Base-by-base conservation (phyloP, 2,888 invertebrate species). In the Gasteruption jaculator region DNA sequence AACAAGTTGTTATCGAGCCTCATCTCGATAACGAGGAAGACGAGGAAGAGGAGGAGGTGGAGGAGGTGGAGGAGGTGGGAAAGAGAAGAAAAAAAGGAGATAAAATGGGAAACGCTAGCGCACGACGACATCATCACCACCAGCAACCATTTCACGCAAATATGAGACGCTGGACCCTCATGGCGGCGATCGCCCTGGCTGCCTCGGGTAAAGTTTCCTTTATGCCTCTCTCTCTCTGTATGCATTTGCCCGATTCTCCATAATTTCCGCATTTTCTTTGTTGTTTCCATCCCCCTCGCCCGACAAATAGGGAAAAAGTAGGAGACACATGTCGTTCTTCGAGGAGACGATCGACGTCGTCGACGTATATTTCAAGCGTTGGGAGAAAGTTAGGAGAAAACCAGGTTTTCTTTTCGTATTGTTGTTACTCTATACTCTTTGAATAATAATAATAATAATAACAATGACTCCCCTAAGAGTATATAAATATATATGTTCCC, bases 131-230 rank as follows among this genome's bases (percentile, higher is more conserved):
- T n/a, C n/a, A n/a, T n/a, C n/a, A n/a, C n/a, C n/a, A n/a, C n/a
- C n/a, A 48, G 46, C 48, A 48, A 48, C 44, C n/a, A 44, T 20
- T 37, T 45, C 36, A 46, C 44, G 50, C 57, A 57, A 67, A 68
- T 61, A 69, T 68, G 69, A 65, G 57, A 65, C 62, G 61, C 52
- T 68, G 68, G 67, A 63, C 65, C 53, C 60, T 70, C 55, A 61
- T 69, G 61, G 68, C 68, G 64, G 68, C 66, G 53, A 66, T 70
- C 63, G 70, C 67, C 68, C 66, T 70, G 57, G 68, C 68, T 64
- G 61, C 66, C 52, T 64, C 65, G 53, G 69, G 70, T 70, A 53
- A n/a, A 70, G 69, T 67, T 51, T 43, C 4, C 5, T 20, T 14
- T 14, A 22, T 24, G 19, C 32, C 31, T 35, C 27, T 32, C 14